A percentile compares a stretch with the other conserved stretches of the same genome.
phyloP scores from a whole-genome alignment of 2,888 invertebrate species.

The Harpalus rufipes region DNA sequence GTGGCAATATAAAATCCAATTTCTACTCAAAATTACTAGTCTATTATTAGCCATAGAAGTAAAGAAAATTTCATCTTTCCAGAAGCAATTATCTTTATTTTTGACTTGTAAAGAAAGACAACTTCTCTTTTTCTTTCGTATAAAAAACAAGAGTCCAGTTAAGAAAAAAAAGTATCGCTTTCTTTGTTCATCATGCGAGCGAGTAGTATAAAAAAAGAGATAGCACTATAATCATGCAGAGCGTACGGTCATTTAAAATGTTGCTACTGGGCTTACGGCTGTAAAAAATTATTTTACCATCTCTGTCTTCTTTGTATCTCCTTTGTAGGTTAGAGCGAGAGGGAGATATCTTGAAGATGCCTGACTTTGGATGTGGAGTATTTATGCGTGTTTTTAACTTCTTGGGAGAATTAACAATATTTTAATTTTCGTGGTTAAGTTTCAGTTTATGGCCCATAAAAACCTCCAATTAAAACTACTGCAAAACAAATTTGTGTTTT shows the following conservation, averaged over 20 bases:
- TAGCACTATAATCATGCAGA: conserved; percentile 63
- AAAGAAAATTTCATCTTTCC: conserved; percentile 16
- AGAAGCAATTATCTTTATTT: conserved; percentile 43
- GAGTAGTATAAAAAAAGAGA: conserved; percentile 52
- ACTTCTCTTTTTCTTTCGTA: conserved; percentile 29
- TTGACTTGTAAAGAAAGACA: conserved; percentile 38
- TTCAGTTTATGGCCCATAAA: conserved; percentile 40
- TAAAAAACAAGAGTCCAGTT: conserved; percentile 64
- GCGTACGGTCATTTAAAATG: conserved; percentile 67
- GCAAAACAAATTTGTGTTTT: conserved; percentile 42
- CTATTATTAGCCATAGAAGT: conserved; percentile 46
- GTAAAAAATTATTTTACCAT: conserved; percentile 63
- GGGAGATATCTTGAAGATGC: conserved; percentile 18
- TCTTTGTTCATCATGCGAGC: conserved; percentile 31
- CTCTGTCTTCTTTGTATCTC: conserved; percentile 20
- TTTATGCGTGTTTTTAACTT: conserved; percentile 47
- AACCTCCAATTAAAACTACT: conserved; percentile 25
- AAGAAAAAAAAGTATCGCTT: conserved; percentile 54
- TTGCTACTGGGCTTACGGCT: conserved; percentile 66
- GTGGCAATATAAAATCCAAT: conserved; percentile 11
- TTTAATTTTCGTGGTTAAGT: conserved; percentile 38
- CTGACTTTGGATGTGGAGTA: conserved; percentile 41
- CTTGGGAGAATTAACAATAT: conserved; percentile 51
- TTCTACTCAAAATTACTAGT: conserved; percentile 25
- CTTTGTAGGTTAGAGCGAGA: conserved; percentile 19